Evolutionary conservation across 2,113 vertebrate genomes (phyloP).

Genomic region (Podarcis cretensis): DNA sequence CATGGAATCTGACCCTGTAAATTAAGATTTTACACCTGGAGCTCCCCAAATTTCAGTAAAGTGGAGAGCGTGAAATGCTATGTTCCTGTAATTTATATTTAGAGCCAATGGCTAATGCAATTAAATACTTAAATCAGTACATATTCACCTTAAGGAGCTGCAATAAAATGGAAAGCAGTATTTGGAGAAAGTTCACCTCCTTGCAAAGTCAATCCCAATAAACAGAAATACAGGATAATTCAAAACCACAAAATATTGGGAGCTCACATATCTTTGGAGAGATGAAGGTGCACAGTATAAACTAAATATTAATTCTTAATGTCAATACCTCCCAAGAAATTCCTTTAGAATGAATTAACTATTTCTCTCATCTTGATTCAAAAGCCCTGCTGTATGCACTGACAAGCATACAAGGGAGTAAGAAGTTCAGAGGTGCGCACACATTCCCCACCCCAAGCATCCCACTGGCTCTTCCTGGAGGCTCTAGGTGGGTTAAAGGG

Average conservation of each 20-base stretch:
- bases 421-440: no score
- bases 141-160: background rate
- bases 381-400: no score
- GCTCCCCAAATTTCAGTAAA: background rate
- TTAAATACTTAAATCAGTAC: background rate
- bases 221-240: background rate
- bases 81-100: background rate
- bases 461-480: no score
- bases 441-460: no score
- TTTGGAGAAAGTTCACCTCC: background rate
- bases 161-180: background rate
- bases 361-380: no score
- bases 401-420: no score
- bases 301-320: background rate
- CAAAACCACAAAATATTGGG: background rate
- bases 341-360: no score
- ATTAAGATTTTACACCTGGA: background rate
- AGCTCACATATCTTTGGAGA: background rate
- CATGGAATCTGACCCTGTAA: background rate
- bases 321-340: background rate
- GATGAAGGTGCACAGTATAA: background rate
- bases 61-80: background rate
- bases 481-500: no score
- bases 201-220: background rate
- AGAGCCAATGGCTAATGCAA: background rate